These are phyloP conservation scores for Oegoconia quadripuncta DNA, from an alignment of 2,888 invertebrate genomes.

Conservation along the genomic window DNA sequence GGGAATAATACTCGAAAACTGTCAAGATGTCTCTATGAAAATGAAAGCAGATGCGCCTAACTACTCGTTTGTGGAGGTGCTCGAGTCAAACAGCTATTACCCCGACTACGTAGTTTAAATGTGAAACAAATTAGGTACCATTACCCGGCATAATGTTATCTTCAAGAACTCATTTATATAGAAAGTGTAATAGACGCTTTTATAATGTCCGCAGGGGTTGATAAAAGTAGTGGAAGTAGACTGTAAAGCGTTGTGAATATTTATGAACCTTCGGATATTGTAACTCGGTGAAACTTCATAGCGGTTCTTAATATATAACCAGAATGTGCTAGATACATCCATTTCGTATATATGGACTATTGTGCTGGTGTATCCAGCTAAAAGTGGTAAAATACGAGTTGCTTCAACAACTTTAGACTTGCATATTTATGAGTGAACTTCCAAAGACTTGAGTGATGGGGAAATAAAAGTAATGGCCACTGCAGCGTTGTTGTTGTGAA, in stretches of 20 bases:
- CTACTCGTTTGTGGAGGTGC: too few species aligned
- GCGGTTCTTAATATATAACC: conserved; percentile 36
- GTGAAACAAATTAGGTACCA: conserved; percentile 21
- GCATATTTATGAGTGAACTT: conserved; percentile 71
- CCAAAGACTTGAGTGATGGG: conserved; percentile 66
- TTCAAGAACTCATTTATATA: conserved; percentile 38
- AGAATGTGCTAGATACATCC: background rate
- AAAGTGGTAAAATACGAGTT: conserved; percentile 61
- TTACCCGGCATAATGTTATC: conserved; percentile 24
- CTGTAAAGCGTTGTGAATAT: conserved; percentile 59
- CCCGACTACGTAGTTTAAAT: too few species aligned
- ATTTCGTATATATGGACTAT: conserved; percentile 27
- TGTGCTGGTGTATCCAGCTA: conserved; percentile 55
- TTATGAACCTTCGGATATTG: conserved; percentile 67
- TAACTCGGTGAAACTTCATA: conserved; percentile 54
- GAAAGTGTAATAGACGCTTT: conserved; percentile 29
- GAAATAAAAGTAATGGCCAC: conserved; percentile 59
- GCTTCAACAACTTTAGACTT: conserved; percentile 56
- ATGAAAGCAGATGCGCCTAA: too few species aligned
- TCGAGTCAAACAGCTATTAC: too few species aligned
- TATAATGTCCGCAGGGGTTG: conserved; percentile 35
- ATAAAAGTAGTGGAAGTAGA: conserved; percentile 47
- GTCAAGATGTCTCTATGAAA: too few species aligned
- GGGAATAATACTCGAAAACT: too few species aligned
- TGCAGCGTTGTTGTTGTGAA: conserved; percentile 34